Evolutionary conservation across 2,797 vertebrate species (phyloP), one percentile per base, ranked within the genome.

Genomic region (Percopsis omiscomaycus): DNA sequence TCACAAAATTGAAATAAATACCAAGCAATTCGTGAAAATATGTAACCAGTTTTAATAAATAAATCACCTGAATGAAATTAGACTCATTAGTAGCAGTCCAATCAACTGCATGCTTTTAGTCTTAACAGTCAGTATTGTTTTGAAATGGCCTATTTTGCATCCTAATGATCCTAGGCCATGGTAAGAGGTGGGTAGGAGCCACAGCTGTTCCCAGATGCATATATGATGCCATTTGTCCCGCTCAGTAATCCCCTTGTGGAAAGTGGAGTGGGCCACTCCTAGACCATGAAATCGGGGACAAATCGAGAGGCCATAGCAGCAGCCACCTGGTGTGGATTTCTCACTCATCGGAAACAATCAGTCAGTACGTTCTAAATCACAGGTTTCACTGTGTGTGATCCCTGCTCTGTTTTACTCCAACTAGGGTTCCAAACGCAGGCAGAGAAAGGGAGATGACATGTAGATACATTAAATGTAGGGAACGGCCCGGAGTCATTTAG

Each of bases 121-220:
- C 59, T 78, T 79, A 74, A 29, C 22, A 42, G 63, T 56, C 62
- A 61, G 59, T 71, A 66, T 66, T 77, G 64, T 73, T 72, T 58
- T 76, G 71, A 78, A 58, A 47, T 15, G 22, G 54, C 16, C 44
- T 47, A 73, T 16, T n/a, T 69, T 66, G 2, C 8, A 48, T 64
- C 53, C 73, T 70, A 56, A 52, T 55, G 68, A 72, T 68, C 46
- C 62, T 53, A 56, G 66, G 77, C 51, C 65, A 42, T 66, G 76
- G 64, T 70, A 71, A 75, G 58, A 68, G 68, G 78, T 73, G 77
- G 77, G 83, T 84, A 74, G 60, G 61, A 82, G 80, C 69, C 78
- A 84, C 93, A 93, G 92, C 92, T 93, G 93, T 89, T 91, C 82
- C 84, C 90, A 91, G 89, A 91, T 92, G 91, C 85, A 82, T 84